These are phyloP conservation scores for Schlechtendalia chinensis DNA, from an alignment of 1,140 invertebrate species.

Conservation along the genomic window DNA sequence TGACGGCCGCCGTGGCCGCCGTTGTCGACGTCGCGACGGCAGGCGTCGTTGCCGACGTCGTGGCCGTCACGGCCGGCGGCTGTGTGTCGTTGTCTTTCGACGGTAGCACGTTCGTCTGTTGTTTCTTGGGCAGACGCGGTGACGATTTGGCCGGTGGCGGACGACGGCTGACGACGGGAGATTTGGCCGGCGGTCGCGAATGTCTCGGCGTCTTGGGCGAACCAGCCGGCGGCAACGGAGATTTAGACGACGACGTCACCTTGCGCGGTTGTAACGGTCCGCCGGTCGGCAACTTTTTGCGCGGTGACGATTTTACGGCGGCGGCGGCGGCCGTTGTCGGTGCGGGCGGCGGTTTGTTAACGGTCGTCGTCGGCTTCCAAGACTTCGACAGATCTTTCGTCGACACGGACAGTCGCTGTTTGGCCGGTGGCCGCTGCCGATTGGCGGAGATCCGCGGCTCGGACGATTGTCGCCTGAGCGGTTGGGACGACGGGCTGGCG, in stretches of 20 bases:
- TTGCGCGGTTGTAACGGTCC: neutral
- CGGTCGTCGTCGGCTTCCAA: neutral
- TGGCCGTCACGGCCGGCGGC: neutral
- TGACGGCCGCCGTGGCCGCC: neutral
- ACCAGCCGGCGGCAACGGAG: neutral
- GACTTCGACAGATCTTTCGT: constrained; percentile 11
- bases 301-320: neutral
- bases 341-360: neutral
- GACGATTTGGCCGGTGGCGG: neutral
- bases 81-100: neutral
- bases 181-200: neutral
- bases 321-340: neutral
- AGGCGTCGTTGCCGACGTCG: neutral
- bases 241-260: neutral
- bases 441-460: neutral
- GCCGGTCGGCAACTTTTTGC: neutral
- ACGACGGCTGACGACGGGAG: neutral
- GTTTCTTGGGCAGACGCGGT: neutral
- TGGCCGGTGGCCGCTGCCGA: neutral
- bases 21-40: neutral
- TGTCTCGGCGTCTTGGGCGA: neutral
- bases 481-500: neutral
- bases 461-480: constrained; percentile 14
- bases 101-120: neutral
- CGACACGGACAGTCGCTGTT: neutral